A percentile compares a stretch with the other conserved stretches of the same genome.
phyloP scores from a whole-genome alignment of 92 coral and sea anemone species.

The Epizoanthus scotinus region DNA sequence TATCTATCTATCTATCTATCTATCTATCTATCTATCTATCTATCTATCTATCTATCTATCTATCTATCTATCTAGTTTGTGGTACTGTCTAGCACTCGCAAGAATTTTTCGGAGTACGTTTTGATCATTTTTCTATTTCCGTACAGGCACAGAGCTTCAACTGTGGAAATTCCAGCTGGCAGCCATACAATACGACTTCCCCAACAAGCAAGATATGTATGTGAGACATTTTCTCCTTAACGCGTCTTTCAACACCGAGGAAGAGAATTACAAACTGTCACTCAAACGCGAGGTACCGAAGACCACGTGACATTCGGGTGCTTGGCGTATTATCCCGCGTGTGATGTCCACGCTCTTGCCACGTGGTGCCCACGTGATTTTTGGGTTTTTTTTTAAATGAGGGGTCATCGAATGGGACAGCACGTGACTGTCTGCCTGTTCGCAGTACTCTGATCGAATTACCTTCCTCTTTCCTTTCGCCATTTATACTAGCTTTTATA shows the following conservation, averaged over 20 bases:
- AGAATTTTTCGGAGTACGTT: no score
- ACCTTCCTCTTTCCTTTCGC: no score
- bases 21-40: no score
- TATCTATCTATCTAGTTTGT: no score
- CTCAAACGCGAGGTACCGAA: conserved; percentile 86
- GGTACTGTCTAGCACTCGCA: background rate
- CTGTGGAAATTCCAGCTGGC: conserved; percentile 88
- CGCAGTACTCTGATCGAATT: no score
- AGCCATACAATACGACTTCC: conserved; percentile 87
- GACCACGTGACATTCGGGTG: conserved; percentile 52
- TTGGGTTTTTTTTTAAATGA: background rate
- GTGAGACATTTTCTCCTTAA: conserved; percentile 80
- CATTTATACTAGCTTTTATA: no score
- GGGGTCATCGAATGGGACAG: no score
- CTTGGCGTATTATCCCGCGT: background rate
- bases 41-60: no score
- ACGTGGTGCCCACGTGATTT: background rate
- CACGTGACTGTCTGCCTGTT: no score
- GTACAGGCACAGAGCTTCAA: conserved; percentile 86
- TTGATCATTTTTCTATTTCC: background rate
- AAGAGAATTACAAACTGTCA: conserved; percentile 95
- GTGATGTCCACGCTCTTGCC: no score
- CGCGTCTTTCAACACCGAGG: conserved; percentile 92
- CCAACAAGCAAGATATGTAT: conserved; percentile 65
- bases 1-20: no score